Evolutionary conservation across 2,888 invertebrate genomes (phyloP), one percentile per base, ranked within the genome.

Genomic region (Onchidella celtica): DNA sequence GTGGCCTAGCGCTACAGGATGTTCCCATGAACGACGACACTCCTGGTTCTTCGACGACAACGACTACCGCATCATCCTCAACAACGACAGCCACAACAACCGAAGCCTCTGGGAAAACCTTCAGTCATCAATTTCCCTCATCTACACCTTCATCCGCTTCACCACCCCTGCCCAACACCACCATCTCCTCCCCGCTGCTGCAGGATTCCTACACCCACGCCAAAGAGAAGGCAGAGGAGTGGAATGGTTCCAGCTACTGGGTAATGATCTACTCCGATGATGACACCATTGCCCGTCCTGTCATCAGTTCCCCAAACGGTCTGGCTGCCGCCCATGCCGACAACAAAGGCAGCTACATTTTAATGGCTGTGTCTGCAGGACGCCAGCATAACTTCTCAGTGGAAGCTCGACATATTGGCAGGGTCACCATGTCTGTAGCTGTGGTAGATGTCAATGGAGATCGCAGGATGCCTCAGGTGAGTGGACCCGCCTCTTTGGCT

Each of bases 361-460:
- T 84, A 68, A 84, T 84, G 84, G 79, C 70, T 14, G 74, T 84
- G 29, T 55, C 65, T 32, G 77, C 73, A 24, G 82, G 74, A 9
- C 77, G 74, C 3, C 76, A 80, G 32, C 77, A 84, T 74, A 84
- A 84, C 65, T 84, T 84, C 78, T 82, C 84, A n/a, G 79, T 84
- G 73, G 86, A 89, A 85, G 90, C 90, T 65, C 87, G 89, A 85
- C 88, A 89, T 84, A 88, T 90, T 68, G 90, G 90, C 34, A 87
- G 88, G 75, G 89, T 87, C 83, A 89, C 90, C 66, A 85, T 91
- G 86, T 86, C 88, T 70, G 87, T 91, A 81, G 88, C 90, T 66
- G 84, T 90, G 57, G 85, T 88, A 70, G 88, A 88, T 68, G 73
- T 68, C 2, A 24, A 59, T 24, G 78, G 78, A n/a, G 78, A 78